Evolutionary conservation across 2,888 invertebrate genomes (phyloP), one percentile per base, ranked within the genome.

Genomic region (Suillia variegata): DNA sequence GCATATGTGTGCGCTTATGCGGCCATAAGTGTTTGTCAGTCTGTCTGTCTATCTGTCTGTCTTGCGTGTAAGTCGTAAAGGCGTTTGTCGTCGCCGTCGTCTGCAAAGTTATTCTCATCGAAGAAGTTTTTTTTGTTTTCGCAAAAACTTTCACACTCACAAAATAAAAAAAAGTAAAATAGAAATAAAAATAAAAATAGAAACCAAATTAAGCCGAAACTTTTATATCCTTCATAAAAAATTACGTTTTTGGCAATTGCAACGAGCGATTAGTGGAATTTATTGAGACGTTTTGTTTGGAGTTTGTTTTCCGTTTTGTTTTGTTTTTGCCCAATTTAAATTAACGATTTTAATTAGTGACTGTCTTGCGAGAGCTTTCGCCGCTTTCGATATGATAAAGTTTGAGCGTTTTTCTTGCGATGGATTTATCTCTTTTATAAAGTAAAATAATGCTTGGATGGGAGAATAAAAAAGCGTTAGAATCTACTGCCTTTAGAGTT

Each of bases 171-270:
- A n/a, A n/a, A n/a, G n/a, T n/a, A n/a, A n/a, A n/a, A n/a, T n/a
- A n/a, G n/a, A n/a, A n/a, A n/a, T n/a, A n/a, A n/a, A n/a, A n/a
- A n/a, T n/a, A n/a, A n/a, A n/a, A n/a, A n/a, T n/a, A n/a, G n/a
- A n/a, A n/a, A n/a, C n/a, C n/a, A n/a, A n/a, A n/a, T n/a, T n/a
- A n/a, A n/a, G n/a, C n/a, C n/a, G n/a, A 54, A 59, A 55, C 59
- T 59, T 59, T 55, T 52, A 59, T 59, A 59, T 55, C 55, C 59
- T 59, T 59, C 59, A 59, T 55, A 55, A 55, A 50, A 31, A n/a
- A n/a, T 54, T 54, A 49, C 17, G 24, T 45, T 57, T 57, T 52
- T 51, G 47, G 52, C 52, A 52, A 26, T 17, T 22, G 42, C 49
- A 8, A n/a, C n/a, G n/a, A 22, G 34, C 20, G 53, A 48, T 47